Base-by-base conservation (phyloP, 2,888 invertebrate genomes). In the Sesamia inferens region DNA sequence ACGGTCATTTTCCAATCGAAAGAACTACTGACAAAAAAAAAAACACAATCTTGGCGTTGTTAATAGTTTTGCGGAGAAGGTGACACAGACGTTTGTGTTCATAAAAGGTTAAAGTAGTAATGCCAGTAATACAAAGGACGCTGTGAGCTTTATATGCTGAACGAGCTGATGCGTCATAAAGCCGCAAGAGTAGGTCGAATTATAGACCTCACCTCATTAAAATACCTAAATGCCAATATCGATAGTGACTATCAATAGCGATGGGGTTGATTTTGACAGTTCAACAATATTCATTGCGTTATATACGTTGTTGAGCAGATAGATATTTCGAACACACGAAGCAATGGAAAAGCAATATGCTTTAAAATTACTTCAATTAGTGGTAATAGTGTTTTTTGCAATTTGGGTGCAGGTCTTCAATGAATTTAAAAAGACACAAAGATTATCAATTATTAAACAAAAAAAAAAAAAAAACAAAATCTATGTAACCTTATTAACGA, bases 1-100 rank as follows among this genome's bases (percentile, higher is more conserved):
- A 55, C 85, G 85, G 90, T 90, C 91, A 91, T 92, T 92, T 93
- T 93, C 91, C 92, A 83, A 88, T 85, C 82, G 75, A 70, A 82
- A 78, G 72, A 78, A 68, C 72, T 64, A 76, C 74, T 72, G 74
- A 63, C 61, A 71, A 59, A 74, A 74, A 82, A n/a, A n/a, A n/a
- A n/a, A n/a, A n/a, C n/a, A 78, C 63, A 78, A 72, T 67, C 24
- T 71, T 51, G 42, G 19, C 59, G 62, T 71, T 81, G 74, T 80
- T 83, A 66, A 76, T 68, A 62, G n/a, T 69, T 79, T 72, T 44
- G n/a, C 39, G 22, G 47, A 79, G 58, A 39, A 47, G 24, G 69
- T 76, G 42, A 47, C 65, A 76, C 66, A 67, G 42, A 68, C 73
- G 78, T 68, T 78, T 81, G 64, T 78, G 44, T 68, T 39, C 31